A percentile compares a stretch with the other conserved stretches of the same genome.
Evolutionary conservation across 2,888 invertebrate genomes (phyloP).

Genomic region (Dimorphilus gyrociliatus): DNA sequence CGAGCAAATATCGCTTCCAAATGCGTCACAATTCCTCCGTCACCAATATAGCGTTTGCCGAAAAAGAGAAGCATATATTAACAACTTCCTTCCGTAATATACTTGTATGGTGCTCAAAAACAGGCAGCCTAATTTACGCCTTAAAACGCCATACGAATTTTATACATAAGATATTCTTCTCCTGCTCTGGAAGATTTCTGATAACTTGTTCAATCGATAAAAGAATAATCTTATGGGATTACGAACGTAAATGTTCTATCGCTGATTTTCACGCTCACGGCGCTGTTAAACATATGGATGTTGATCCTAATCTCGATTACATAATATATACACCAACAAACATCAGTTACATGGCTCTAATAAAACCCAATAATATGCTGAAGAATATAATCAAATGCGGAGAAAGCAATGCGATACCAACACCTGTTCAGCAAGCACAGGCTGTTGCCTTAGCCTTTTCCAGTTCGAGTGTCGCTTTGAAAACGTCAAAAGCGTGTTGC

Average conservation of each 20-base stretch:
- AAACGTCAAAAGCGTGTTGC: slow-evolving; percentile 4
- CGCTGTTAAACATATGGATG: slow-evolving; percentile 12
- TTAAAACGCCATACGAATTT: slow-evolving; percentile 18
- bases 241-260: slow-evolving; percentile 11
- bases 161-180: slow-evolving; percentile 15
- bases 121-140: slow-evolving; percentile 14
- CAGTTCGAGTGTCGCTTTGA: slow-evolving; percentile 9
- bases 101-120: slow-evolving; percentile 16
- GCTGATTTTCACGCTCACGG: slow-evolving; percentile 15
- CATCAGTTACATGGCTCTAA: slow-evolving; percentile 13
- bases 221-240: slow-evolving; percentile 18
- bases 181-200: slow-evolving; percentile 13
- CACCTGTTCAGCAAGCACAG: slow-evolving; percentile 12
- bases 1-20: slow-evolving; percentile 12
- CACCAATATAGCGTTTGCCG: slow-evolving; percentile 11
- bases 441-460: slow-evolving; percentile 18
- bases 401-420: slow-evolving; percentile 2
- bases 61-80: slow-evolving; percentile 14
- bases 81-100: slow-evolving; percentile 19
- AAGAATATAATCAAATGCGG: slow-evolving; percentile 9
- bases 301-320: slow-evolving; percentile 11
- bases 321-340: slow-evolving; percentile 16
- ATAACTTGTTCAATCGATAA: slow-evolving; percentile 17
- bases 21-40: slow-evolving; percentile 16
- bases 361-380: slow-evolving; percentile 16